phyloP scores from a whole-genome alignment of 1,140 invertebrate genomes.

The Drosophila teissieri region DNA sequence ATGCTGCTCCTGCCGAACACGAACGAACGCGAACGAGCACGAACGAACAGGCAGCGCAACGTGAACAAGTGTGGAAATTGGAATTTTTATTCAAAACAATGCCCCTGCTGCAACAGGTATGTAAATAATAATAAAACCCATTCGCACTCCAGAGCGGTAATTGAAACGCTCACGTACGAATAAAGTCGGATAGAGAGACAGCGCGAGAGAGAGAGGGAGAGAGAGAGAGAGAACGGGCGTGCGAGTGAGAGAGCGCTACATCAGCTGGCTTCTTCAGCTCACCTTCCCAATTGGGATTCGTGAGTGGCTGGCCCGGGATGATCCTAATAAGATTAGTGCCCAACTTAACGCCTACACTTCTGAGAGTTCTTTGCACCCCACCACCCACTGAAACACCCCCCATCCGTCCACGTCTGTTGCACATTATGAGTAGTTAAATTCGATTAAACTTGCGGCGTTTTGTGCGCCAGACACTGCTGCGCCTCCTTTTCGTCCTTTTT shows the following conservation, averaged over 20 bases:
- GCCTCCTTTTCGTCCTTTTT: conserved; percentile 20
- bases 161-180: conserved; percentile 72
- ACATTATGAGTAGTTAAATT: conserved; percentile 84
- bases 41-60: conserved; percentile 38
- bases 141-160: conserved; percentile 75
- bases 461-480: conserved; percentile 33
- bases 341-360: conserved; percentile 69
- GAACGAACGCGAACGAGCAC: conserved; percentile 30
- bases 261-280: conserved; percentile 54
- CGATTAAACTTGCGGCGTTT: conserved; percentile 82
- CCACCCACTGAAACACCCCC: neutral
- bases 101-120: conserved; percentile 84
- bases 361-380: conserved; percentile 15
- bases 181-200: conserved; percentile 22
- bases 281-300: conserved; percentile 35
- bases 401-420: conserved; percentile 58
- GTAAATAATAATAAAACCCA: conserved; percentile 84
- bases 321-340: conserved; percentile 83
- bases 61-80: conserved; percentile 83
- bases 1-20: conserved; percentile 61
- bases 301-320: conserved; percentile 49
- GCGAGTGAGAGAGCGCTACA: conserved; percentile 28
- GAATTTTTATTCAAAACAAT: conserved; percentile 85
- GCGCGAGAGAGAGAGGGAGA: conserved; percentile 22
- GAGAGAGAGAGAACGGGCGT: conserved; percentile 17